These are phyloP conservation scores for Toxotes lorentzi DNA, from an alignment of 2,797 vertebrate species.

Conservation along the genomic window DNA sequence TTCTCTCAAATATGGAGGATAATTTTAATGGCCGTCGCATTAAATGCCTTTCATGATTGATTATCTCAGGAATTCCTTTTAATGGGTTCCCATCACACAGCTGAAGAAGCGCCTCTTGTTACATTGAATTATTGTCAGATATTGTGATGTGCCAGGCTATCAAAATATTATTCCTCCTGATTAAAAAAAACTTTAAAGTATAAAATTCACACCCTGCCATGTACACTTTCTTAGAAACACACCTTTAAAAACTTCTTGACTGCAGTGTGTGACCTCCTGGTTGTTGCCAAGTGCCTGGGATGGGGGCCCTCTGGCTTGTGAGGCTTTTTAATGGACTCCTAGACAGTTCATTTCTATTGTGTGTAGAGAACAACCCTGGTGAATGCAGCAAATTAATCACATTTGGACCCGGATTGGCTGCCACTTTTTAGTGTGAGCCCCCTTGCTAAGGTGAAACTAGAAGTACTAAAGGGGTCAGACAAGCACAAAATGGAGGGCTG, in stretches of 20 bases:
- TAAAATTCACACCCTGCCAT: neutral
- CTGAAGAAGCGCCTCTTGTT: slow-evolving; percentile 59
- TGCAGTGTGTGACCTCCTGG: slow-evolving; percentile 72
- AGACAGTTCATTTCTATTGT: slow-evolving; percentile 91
- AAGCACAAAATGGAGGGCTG: slow-evolving; percentile 75
- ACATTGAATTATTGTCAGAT: slow-evolving; percentile 62
- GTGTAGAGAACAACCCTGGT: slow-evolving; percentile 82
- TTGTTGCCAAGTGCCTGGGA: slow-evolving; percentile 82
- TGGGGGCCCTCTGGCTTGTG: slow-evolving; percentile 79
- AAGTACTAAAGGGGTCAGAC: slow-evolving; percentile 83
- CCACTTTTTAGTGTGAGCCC: slow-evolving; percentile 84
- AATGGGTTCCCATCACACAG: slow-evolving; percentile 61
- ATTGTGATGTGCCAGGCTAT: slow-evolving; percentile 55
- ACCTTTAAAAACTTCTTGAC: slow-evolving; percentile 73
- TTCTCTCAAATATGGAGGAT: slow-evolving; percentile 44
- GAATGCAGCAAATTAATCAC: slow-evolving; percentile 96
- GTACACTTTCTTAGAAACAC: slow-evolving; percentile 23
- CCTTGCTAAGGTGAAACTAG: slow-evolving; percentile 86
- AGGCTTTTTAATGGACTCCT: slow-evolving; percentile 90
- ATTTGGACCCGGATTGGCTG: slow-evolving; percentile 87
- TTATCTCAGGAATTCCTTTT: slow-evolving; percentile 65
- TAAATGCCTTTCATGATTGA: slow-evolving; percentile 74
- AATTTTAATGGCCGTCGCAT: slow-evolving; percentile 52
- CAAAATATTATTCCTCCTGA: slow-evolving; percentile 66
- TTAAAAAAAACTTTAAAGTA: slow-evolving; percentile 38